Base-by-base conservation (phyloP, 2,888 invertebrate species). In the Podabrus alpinus region DNA sequence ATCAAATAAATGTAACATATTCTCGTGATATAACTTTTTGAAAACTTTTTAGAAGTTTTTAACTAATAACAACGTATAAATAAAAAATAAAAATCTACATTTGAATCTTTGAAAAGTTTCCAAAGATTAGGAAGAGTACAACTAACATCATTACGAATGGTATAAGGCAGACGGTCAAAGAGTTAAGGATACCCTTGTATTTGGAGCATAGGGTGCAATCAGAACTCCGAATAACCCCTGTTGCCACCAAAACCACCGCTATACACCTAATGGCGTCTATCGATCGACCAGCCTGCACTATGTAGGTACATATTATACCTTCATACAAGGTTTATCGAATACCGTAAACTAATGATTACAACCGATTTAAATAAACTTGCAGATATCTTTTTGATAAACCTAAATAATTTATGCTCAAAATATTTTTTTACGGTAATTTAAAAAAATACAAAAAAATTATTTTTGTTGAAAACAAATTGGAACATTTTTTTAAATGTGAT, bases 321-420 rank as follows among this genome's bases (percentile, higher is more conserved):
- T 71, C 69, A 77, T 73, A 71, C 75, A 74, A 75, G 72, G 76
- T 74, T 74, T 75, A 78, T 79, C 69, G 78, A 78, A 77, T 77
- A 78, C 79, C 75, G 77, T 78, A 74, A 75, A 72, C 76, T 79
- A 78, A 79, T 79, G 78, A 78, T 74, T 64, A 75, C 69, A 72
- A 72, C 76, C 72, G 75, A 75, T 75, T 71, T 74, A 62, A 19
- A 62, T 19, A 62, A 62, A 62, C n/a, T 17, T 62, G 1, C 5
- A 62, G 19, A 19, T 3, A 9, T 62, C 3, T 62, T 19, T 62
- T 62, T 16, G 61, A n/a, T n/a, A 45, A 45, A n/a, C 11, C 1
- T 45, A n/a, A n/a, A n/a, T 7, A 45, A 13, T 45, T 1, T 45
- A n/a, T n/a, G 1, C 3, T n/a, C 3, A 0, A 29, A 29, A 4